A percentile compares a stretch with the other conserved stretches of the same genome.
Conservation (phyloP, 2,113 vertebrate species). For the Lophius piscatorius region DNA sequence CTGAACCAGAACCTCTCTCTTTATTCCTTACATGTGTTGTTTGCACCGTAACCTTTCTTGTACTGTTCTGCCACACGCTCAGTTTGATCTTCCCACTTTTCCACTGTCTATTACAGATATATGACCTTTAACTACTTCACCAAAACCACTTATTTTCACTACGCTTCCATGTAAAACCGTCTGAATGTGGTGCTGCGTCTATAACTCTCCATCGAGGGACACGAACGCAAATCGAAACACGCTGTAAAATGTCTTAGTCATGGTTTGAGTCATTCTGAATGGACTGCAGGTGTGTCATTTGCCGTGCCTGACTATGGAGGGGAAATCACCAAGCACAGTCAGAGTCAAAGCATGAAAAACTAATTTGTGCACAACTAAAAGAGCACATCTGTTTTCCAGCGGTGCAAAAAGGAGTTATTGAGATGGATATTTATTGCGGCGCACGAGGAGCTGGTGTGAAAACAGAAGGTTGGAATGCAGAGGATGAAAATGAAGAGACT, state of each 20-base stretch:
- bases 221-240: constrained; percentile 1
- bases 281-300: no score
- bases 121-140: not conserved
- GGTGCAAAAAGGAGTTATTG: not conserved
- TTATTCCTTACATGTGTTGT: constrained; percentile 28
- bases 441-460: not conserved
- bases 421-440: constrained; percentile 1
- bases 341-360: not conserved
- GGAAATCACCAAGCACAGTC: not conserved
- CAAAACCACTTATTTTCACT: not conserved
- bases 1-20: constrained; percentile 53
- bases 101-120: not conserved
- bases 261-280: not conserved
- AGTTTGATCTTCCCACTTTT: no score
- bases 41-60: no score
- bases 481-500: constrained; percentile 9
- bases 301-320: no score
- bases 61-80: not conserved
- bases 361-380: not conserved
- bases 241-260: not conserved
- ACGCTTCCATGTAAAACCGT: not conserved
- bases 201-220: no score
- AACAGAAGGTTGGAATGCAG: constrained; percentile 19
- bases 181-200: constrained; percentile 3
- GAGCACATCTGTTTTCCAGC: not conserved